Evolutionary conservation across 2,797 vertebrate genomes (phyloP).

Genomic region (Chloroceryle amazona): DNA sequence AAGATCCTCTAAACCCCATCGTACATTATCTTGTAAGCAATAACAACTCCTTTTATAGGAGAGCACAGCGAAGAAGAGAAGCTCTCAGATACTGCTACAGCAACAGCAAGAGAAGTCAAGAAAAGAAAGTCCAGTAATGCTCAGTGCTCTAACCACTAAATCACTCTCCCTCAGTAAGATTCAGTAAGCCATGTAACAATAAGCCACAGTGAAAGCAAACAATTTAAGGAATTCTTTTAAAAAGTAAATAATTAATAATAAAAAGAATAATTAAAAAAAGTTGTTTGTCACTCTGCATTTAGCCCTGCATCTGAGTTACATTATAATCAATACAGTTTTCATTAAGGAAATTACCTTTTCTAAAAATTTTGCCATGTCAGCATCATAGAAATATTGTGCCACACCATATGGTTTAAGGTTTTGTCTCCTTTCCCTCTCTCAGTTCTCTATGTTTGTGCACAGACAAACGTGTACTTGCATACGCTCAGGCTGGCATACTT

Average conservation of each 20-base stretch:
- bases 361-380: not conserved
- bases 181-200: not conserved
- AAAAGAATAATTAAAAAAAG: not conserved
- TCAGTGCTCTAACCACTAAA: not conserved
- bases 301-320: not conserved
- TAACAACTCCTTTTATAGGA: not conserved
- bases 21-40: not conserved
- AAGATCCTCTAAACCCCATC: not conserved
- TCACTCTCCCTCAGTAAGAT: not conserved
- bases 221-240: not conserved
- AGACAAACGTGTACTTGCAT: not conserved
- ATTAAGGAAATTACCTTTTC: not conserved
- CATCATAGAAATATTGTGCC: not conserved
- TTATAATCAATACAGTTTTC: not conserved
- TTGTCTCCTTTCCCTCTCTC: not conserved
- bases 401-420: not conserved
- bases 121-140: not conserved
- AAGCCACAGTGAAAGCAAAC: not conserved
- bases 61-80: not conserved
- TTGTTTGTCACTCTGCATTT: not conserved
- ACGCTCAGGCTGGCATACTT: fast-evolving
- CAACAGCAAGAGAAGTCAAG: not conserved
- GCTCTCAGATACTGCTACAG: not conserved
- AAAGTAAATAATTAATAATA: too few species aligned
- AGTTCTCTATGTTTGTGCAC: not conserved